A percentile compares a stretch with the other conserved stretches of the same genome.
Evolutionary conservation across 2,797 vertebrate species (phyloP).

Genomic region (Enteromius treurensis): DNA sequence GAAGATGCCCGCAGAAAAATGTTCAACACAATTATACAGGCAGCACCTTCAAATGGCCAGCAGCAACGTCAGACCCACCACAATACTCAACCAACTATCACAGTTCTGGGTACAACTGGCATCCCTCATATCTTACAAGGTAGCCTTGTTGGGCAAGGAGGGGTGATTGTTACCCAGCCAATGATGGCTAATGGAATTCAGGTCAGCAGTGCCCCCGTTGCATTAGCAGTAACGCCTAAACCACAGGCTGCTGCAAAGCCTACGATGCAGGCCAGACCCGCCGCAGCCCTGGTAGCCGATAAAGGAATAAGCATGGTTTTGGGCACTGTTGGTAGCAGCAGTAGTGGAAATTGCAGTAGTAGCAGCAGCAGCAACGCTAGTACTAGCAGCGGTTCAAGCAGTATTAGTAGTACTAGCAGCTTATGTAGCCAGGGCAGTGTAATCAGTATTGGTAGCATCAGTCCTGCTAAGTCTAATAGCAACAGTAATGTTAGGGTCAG

Average conservation of each 20-base stretch:
- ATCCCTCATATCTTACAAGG: conserved; percentile 96
- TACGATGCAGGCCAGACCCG: conserved; percentile 79
- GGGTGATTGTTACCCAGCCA: conserved; percentile 92
- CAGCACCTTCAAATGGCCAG: conserved; percentile 80
- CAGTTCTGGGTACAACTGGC: conserved; percentile 86
- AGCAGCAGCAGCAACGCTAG: conserved; percentile 73
- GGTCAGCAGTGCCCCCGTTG: conserved; percentile 85
- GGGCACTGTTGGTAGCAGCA: conserved; percentile 78
- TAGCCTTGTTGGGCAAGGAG: conserved; percentile 88
- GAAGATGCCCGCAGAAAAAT: conserved; percentile 97
- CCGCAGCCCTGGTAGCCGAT: conserved; percentile 78
- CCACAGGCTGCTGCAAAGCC: conserved; percentile 79
- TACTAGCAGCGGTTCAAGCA: conserved; percentile 56
- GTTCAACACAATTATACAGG: conserved; percentile 98
- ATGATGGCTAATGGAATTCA: conserved; percentile 91
- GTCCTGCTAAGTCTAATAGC: conserved; percentile 70
- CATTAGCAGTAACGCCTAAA: conserved; percentile 87
- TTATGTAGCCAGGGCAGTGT: conserved; percentile 61
- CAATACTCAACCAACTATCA: conserved; percentile 84
- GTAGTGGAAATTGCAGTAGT: conserved; percentile 71
- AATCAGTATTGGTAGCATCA: conserved; percentile 64
- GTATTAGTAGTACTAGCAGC: conserved; percentile 59
- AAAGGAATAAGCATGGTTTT: conserved; percentile 80
- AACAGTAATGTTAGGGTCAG: conserved; percentile 54
- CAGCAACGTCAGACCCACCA: conserved; percentile 78